Conservation (phyloP, 2,888 invertebrate species). For the Caprella mutica region DNA sequence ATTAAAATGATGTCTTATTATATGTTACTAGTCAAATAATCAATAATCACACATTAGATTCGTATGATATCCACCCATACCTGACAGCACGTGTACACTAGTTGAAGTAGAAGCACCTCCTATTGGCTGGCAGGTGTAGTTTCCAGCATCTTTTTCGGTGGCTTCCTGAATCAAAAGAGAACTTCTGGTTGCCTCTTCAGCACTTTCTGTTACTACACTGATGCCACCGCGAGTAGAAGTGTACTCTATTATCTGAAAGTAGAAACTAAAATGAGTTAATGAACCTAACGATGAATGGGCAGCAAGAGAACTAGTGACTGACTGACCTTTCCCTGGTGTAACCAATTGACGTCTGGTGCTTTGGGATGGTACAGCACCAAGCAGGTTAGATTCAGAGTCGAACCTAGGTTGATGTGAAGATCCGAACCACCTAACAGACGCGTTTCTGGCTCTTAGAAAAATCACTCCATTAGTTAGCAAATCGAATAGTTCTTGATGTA, state of each 20-base stretch:
- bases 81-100: constrained; percentile 83
- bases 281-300: not conserved
- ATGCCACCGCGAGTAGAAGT: constrained; percentile 82
- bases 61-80: too few species aligned
- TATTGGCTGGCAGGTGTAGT: constrained; percentile 86
- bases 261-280: not conserved
- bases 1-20: too few species aligned
- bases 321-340: constrained; percentile 30
- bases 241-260: constrained; percentile 80
- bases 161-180: constrained; percentile 80
- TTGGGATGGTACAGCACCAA: constrained; percentile 31
- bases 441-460: constrained; percentile 32
- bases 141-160: constrained; percentile 72
- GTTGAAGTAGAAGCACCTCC: constrained; percentile 83
- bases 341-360: constrained; percentile 30
- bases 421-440: constrained; percentile 32
- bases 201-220: constrained; percentile 75
- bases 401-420: constrained; percentile 31
- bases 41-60: too few species aligned
- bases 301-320: too few species aligned
- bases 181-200: constrained; percentile 78
- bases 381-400: constrained; percentile 34
- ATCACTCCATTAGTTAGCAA: too few species aligned
- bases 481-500: too few species aligned
- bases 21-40: too few species aligned